Conservation (phyloP, 2,113 vertebrate species). For the Crotalus tigris region DNA sequence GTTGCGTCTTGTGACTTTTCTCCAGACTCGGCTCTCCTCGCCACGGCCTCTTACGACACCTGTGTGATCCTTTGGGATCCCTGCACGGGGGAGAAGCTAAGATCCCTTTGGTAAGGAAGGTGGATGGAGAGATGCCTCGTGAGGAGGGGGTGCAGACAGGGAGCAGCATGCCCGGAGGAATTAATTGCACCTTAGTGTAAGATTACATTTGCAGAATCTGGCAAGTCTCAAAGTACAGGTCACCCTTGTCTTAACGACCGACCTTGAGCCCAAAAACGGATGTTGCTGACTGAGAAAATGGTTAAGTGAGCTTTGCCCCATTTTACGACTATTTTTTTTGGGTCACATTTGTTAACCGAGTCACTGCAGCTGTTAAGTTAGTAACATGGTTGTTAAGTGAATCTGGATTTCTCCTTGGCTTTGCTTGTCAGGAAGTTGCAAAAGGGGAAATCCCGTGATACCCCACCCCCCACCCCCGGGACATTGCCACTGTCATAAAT, state of each 20-base stretch:
- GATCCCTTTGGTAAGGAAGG: constrained; percentile 74
- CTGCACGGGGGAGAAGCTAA: constrained; percentile 88
- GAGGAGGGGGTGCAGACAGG: background rate
- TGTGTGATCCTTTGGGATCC: constrained; percentile 96
- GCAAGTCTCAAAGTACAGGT: background rate
- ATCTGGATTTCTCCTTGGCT: too few species aligned
- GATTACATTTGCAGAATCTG: background rate
- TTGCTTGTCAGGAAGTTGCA: too few species aligned
- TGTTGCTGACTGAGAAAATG: background rate
- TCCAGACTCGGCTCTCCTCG: constrained; percentile 87
- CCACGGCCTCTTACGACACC: constrained; percentile 85
- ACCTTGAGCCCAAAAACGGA: background rate
- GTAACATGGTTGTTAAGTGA: too few species aligned
- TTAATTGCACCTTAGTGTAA: background rate
- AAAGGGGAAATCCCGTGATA: too few species aligned
- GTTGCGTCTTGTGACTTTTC: constrained; percentile 94
- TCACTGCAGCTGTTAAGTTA: background rate
- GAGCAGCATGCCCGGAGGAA: background rate
- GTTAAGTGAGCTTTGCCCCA: background rate
- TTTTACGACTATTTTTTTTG: background rate
- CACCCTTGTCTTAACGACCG: too few species aligned
- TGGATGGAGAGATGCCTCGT: accelerated
- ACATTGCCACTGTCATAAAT: too few species aligned
- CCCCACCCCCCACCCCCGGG: accelerated
- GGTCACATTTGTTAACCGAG: background rate